phyloP scores from a whole-genome alignment of 2,113 vertebrate species.

The Mus spicilegus region DNA sequence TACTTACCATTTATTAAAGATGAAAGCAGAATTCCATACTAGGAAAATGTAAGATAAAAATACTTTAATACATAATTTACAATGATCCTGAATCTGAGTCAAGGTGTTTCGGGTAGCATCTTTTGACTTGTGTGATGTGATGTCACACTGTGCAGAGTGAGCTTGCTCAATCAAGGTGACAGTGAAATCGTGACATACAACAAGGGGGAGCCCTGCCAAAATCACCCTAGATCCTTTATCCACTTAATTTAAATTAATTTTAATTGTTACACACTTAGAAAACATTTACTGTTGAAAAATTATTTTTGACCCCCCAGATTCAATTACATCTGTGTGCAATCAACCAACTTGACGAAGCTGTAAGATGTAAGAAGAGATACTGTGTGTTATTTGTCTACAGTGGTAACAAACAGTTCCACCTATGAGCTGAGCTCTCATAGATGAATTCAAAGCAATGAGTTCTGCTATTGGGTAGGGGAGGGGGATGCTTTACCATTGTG shows the following conservation, averaged over 20 bases:
- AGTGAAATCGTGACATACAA: background rate
- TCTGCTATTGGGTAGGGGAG: background rate
- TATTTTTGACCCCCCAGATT: background rate
- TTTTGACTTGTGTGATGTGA: background rate
- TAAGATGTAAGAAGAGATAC: background rate
- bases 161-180: too few relatives aligned
- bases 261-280: background rate
- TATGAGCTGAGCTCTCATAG: background rate
- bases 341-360: background rate
- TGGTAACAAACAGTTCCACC: background rate
- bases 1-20: too few relatives aligned
- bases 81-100: background rate
- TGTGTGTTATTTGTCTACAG: background rate
- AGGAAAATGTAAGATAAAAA: background rate
- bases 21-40: background rate
- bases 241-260: background rate
- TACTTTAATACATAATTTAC: background rate
- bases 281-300: background rate
- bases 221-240: background rate
- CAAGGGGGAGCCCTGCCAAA: background rate
- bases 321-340: background rate
- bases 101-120: too few relatives aligned
- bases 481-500: background rate
- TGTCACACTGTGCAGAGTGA: background rate
- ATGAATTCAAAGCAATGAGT: background rate